Percentiles rank a stretch among this genome's conserved stretches.
Conservation (phyloP, 2,113 vertebrate genomes). For the Psettodes erumei region DNA sequence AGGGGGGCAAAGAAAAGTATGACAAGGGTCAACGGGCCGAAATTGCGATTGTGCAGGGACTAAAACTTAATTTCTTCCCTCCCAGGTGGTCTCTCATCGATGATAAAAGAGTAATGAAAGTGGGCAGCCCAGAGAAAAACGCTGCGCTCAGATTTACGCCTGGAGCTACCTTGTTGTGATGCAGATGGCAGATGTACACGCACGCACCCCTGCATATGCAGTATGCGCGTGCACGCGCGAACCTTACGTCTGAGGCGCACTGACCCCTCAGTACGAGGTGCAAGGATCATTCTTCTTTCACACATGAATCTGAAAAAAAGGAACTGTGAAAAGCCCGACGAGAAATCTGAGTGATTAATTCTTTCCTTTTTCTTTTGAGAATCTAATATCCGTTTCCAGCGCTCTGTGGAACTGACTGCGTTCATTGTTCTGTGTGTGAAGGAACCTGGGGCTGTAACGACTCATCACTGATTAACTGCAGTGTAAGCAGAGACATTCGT, state of each 20-base stretch:
- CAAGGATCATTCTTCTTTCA: constrained; percentile 36
- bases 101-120: constrained; percentile 44
- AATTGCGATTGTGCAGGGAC: constrained; percentile 4
- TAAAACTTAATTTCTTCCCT: constrained; percentile 41
- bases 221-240: background rate
- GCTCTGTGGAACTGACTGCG: background rate
- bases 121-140: constrained; percentile 15
- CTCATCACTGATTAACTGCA: background rate
- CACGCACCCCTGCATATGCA: background rate
- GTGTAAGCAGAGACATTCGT: background rate
- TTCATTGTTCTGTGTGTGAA: constrained; percentile 15
- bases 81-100: constrained; percentile 32
- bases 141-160: constrained; percentile 36
- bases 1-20: constrained; percentile 42
- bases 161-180: constrained; percentile 1
- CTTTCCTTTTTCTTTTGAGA: background rate
- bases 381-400: background rate
- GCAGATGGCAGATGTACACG: constrained; percentile 13
- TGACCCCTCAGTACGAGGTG: constrained; percentile 6
- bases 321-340: background rate
- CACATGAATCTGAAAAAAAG: constrained; percentile 53
- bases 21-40: constrained; percentile 43
- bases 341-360: background rate
- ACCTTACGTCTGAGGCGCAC: background rate
- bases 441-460: background rate